Evolutionary conservation across 2,888 invertebrate genomes (phyloP).

Genomic region (Parelbella ahira): DNA sequence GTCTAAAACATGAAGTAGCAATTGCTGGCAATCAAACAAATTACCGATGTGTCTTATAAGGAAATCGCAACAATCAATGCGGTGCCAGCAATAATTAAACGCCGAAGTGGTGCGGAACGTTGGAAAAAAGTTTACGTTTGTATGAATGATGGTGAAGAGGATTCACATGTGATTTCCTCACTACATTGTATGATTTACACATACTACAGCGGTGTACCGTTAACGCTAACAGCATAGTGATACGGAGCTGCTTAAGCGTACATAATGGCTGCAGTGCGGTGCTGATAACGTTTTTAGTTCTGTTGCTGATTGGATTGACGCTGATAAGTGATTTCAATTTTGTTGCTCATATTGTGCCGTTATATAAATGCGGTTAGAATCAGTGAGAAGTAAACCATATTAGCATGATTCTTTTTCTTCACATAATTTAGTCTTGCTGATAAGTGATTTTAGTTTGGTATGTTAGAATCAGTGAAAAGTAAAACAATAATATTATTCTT

Average conservation of each 20-base stretch:
- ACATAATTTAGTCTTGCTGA: too few species aligned
- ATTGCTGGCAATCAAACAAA: constrained; percentile 72
- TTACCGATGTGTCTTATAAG: constrained; percentile 65
- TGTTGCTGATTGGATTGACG: constrained; percentile 8
- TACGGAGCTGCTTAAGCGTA: constrained; percentile 17
- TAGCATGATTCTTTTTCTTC: too few species aligned
- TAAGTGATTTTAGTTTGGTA: too few species aligned
- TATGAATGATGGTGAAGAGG: constrained; percentile 25
- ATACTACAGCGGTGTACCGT: constrained; percentile 7
- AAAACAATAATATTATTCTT: too few species aligned
- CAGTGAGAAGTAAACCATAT: too few species aligned
- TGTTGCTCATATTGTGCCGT: constrained; percentile 12
- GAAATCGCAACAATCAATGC: constrained; percentile 64
- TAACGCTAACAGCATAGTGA: constrained; percentile 12
- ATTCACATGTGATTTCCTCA: constrained; percentile 32
- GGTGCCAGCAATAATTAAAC: constrained; percentile 69
- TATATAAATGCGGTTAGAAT: constrained; percentile 3
- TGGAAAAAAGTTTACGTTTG: constrained; percentile 26
- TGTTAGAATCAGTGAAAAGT: too few species aligned
- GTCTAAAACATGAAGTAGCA: constrained; percentile 66
- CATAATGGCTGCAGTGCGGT: constrained; percentile 6
- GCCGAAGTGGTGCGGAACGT: constrained; percentile 59
- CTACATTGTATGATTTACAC: constrained; percentile 25
- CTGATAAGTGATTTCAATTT: constrained; percentile 15
- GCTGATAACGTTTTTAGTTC: constrained; percentile 21